phyloP scores from a whole-genome alignment of 2,113 vertebrate genomes.

The Cyanoramphus novaezelandiae region DNA sequence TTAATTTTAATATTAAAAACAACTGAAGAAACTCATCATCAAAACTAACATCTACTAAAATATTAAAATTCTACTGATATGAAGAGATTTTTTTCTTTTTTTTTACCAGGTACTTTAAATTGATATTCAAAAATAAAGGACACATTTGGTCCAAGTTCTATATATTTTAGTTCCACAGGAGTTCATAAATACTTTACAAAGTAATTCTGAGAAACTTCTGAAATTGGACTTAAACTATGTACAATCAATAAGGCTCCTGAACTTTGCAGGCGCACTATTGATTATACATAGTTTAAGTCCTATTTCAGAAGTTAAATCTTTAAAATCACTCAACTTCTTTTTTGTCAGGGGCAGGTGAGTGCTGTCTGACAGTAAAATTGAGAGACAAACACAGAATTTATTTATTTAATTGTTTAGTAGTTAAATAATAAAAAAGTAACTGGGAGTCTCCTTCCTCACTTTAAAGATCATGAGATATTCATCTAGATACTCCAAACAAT shows the following conservation, averaged over 20 bases:
- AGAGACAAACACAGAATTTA: background rate
- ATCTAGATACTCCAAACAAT: slow-evolving; percentile 4
- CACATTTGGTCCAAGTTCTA: slow-evolving; percentile 20
- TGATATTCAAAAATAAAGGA: slow-evolving; percentile 39
- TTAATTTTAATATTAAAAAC: background rate
- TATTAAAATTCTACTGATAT: background rate
- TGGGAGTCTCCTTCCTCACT: background rate
- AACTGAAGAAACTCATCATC: background rate
- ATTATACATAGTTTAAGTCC: background rate
- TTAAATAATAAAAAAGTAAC: slow-evolving; percentile 11
- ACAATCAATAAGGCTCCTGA: background rate
- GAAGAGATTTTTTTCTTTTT: background rate
- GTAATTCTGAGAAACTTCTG: slow-evolving; percentile 15
- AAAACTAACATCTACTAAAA: background rate
- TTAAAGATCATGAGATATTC: background rate
- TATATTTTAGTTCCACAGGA: slow-evolving; percentile 9
- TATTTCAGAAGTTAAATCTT: background rate
- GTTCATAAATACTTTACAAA: slow-evolving; percentile 36
- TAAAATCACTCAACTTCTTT: background rate
- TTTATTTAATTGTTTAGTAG: background rate
- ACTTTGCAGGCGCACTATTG: background rate
- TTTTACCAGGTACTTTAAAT: background rate
- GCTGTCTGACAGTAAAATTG: background rate
- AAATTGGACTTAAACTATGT: background rate
- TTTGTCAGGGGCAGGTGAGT: background rate